A percentile compares a stretch with the other conserved stretches of the same genome.
Evolutionary conservation across 2,888 invertebrate species (phyloP).

Genomic region (Harmothoe impar): DNA sequence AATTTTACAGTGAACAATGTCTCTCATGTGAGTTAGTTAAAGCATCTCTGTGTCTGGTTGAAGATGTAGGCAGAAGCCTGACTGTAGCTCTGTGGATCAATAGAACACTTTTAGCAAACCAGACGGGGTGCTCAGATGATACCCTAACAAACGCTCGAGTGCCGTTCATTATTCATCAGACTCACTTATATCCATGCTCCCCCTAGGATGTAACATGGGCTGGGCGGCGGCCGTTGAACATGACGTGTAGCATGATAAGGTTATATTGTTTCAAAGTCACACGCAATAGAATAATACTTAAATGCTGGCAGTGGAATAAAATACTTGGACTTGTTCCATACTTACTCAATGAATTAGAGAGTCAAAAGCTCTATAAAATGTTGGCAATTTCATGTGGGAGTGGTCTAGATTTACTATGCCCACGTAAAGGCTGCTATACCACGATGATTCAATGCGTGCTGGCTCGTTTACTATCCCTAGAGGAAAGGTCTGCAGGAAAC

Average conservation of each 20-base stretch:
- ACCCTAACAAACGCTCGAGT: not conserved
- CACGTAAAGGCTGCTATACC: not conserved
- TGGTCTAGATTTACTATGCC: no score
- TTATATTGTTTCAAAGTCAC: not conserved
- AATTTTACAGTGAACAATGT: not conserved
- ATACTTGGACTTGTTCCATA: slow-evolving; percentile 10
- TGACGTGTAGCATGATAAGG: not conserved
- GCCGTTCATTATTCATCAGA: not conserved
- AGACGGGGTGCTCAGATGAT: not conserved
- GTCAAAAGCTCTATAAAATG: not conserved
- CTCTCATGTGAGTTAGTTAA: no score
- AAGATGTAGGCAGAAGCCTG: not conserved
- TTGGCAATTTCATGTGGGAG: not conserved
- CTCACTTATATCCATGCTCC: not conserved
- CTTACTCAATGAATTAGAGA: not conserved
- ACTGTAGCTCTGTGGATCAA: not conserved
- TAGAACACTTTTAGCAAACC: not conserved
- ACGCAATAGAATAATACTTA: not conserved
- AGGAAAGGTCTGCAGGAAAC: not conserved
- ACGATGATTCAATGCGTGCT: no score
- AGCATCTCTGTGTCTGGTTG: not conserved
- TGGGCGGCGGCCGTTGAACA: not conserved
- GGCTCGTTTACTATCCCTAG: not conserved
- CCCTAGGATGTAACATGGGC: not conserved
- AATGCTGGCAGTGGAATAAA: not conserved